Evolutionary conservation across 1,140 invertebrate genomes (phyloP), one percentile per base, ranked within the genome.

Genomic region (Hyles vespertilio): DNA sequence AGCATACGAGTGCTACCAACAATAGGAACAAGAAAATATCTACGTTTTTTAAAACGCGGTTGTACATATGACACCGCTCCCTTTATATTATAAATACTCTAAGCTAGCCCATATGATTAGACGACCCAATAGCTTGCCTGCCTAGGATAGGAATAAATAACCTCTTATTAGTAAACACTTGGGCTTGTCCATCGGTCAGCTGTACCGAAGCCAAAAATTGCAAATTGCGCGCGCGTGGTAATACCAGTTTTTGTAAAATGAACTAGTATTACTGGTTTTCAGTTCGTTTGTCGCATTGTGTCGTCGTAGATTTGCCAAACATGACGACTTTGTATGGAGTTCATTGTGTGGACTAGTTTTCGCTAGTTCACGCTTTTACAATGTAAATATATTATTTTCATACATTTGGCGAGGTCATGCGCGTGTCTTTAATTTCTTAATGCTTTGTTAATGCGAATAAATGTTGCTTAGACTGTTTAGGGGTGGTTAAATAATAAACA

Each of bases 181-280:
- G 22, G 22, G 36, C 0, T 40, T 5, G 36, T 8, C 36, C 36
- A 40, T 40, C 36, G 36, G 36, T 40, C 36, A 40, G 36, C 8
- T 5, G 5, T 5, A 8, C 8, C 36, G 5, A 8, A 5, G 36
- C 36, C 4, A 22, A 50, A 54, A 32, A 70, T 79, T 68, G 81
- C 76, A 71, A 77, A 78, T 77, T 71, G 75, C 55, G 77, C 74
- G 74, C 81, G 75, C 83, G 83, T 78, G 80, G 65, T 75, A 67
- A 58, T 65, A 79, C 71, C 50, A 56, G 78, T 78, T 75, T 67
- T 60, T 46, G 57, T 62, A 36, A 60, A 62, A 67, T 53, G 56
- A 77, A 84, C 80, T 59, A 62, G 81, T 74, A 75, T 67, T 72
- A 70, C 84, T 72, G 73, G 84, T 87, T 83, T 40, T 70, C 67